These are phyloP conservation scores for Seriola aureovittata DNA, from an alignment of 2,113 vertebrate species.

Conservation along the genomic window DNA sequence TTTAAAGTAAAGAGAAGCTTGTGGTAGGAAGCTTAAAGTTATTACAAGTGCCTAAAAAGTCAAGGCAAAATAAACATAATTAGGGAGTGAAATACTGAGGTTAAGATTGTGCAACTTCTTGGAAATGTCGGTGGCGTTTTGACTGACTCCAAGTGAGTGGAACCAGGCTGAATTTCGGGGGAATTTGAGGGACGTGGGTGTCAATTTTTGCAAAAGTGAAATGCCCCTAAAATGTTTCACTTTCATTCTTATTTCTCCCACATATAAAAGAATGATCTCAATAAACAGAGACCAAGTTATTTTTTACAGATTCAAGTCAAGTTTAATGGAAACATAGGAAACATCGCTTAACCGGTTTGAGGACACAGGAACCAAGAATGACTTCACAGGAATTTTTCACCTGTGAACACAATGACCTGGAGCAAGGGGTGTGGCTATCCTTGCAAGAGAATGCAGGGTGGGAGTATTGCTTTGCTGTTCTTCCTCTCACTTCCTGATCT, in stretches of 20 bases:
- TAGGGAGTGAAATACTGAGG: too few species aligned
- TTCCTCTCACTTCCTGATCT: constrained; percentile 72
- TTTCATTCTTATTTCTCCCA: constrained; percentile 3
- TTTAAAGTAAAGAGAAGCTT: too few species aligned
- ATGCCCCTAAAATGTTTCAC: background rate
- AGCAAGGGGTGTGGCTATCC: constrained; percentile 66
- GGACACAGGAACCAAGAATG: background rate
- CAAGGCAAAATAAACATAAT: too few species aligned
- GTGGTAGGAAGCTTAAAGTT: too few species aligned
- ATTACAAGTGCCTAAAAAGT: too few species aligned
- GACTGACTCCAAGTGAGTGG: too few species aligned
- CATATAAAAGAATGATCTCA: background rate
- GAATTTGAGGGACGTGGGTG: too few species aligned
- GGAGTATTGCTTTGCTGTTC: constrained; percentile 41
- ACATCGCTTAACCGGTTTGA: constrained; percentile 41
- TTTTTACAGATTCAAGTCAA: background rate
- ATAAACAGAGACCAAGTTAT: background rate
- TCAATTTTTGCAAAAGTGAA: background rate
- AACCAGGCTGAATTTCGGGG: too few species aligned
- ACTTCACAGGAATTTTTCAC: constrained; percentile 60
- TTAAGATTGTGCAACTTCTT: too few species aligned
- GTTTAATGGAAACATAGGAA: background rate
- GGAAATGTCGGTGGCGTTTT: too few species aligned
- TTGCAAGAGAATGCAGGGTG: constrained; percentile 27
- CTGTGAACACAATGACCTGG: constrained; percentile 63